Evolutionary conservation across 2,797 vertebrate genomes (phyloP).

Genomic region (Chiroxiphia lanceolata): DNA sequence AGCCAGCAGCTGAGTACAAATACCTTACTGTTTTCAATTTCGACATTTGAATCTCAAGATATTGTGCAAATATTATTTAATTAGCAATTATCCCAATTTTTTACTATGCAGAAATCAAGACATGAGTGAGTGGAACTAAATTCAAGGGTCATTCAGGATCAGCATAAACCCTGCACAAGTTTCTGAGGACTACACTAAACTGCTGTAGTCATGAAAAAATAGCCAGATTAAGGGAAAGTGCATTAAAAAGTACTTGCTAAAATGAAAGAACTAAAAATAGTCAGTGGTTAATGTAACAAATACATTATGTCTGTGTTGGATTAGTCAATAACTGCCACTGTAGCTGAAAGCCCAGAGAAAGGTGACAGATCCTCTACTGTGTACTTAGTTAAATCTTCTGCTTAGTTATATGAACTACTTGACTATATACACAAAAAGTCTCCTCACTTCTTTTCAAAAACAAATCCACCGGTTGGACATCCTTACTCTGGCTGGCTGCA

Average conservation of each 20-base stretch:
- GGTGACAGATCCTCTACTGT: background rate
- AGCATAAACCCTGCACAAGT: background rate
- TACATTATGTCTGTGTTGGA: accelerated
- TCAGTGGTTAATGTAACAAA: background rate
- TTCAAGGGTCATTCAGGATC: background rate
- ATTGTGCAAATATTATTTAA: background rate
- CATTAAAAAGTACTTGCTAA: background rate
- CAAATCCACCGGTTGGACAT: background rate
- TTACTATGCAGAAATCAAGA: background rate
- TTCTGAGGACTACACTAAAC: background rate
- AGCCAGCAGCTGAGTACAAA: background rate
- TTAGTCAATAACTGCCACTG: background rate
- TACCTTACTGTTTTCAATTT: background rate
- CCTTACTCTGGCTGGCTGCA: background rate
- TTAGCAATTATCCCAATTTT: background rate
- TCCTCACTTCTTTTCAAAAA: background rate
- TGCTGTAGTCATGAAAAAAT: background rate
- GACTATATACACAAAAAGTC: background rate
- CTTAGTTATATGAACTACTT: background rate
- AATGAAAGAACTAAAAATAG: background rate
- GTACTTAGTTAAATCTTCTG: background rate
- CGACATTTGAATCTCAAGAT: background rate
- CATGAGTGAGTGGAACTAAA: background rate
- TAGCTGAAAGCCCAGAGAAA: background rate
- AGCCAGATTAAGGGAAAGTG: background rate